phyloP scores from a whole-genome alignment of 2,797 vertebrate species.

The Cephalopachus bancanus region DNA sequence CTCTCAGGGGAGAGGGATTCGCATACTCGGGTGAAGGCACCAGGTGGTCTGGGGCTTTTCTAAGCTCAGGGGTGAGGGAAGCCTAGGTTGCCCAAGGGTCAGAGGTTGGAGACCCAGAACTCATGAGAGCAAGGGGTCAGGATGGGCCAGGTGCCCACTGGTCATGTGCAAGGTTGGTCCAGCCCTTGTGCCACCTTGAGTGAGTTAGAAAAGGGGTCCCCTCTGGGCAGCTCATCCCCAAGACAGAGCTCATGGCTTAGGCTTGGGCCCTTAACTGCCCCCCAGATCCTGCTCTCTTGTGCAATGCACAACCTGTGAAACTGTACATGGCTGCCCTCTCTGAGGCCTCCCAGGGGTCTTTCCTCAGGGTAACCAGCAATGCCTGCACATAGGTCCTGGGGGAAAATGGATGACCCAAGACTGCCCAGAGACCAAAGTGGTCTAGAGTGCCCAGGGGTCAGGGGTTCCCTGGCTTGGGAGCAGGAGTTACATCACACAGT shows the following conservation, averaged over 20 bases:
- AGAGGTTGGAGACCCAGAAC: background rate
- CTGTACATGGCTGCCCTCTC: background rate
- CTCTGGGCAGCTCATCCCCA: background rate
- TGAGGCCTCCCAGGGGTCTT: background rate
- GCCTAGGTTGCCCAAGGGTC: background rate
- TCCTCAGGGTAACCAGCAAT: background rate
- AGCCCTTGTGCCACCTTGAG: background rate
- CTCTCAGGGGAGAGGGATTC: background rate
- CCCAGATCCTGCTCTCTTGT: background rate
- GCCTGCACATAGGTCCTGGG: background rate
- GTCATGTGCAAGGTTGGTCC: background rate
- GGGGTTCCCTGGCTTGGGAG: background rate
- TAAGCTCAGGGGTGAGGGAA: background rate
- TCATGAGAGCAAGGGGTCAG: background rate
- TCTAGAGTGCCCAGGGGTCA: background rate
- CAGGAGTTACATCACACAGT: background rate
- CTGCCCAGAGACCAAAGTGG: background rate
- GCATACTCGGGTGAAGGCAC: background rate
- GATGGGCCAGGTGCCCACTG: background rate
- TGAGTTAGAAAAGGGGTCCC: background rate
- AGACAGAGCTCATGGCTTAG: background rate
- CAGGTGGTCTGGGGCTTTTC: background rate
- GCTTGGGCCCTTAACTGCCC: background rate
- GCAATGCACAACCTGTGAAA: background rate
- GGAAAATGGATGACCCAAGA: background rate